These are phyloP conservation scores for Allacma fusca DNA, from an alignment of 2,888 invertebrate species.

Conservation along the genomic window DNA sequence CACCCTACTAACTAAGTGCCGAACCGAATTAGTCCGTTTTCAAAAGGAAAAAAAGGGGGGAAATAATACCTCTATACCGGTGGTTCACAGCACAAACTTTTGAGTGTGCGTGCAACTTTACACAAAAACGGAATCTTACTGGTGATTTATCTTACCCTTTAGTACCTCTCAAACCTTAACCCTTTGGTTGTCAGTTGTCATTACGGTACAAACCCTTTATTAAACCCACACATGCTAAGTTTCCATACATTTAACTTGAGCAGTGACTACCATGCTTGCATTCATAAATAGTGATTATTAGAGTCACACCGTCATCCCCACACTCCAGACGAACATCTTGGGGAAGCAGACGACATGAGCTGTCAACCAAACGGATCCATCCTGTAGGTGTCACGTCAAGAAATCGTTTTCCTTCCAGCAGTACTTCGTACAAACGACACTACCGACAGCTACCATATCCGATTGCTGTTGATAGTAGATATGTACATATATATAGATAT, in stretches of 20 bases:
- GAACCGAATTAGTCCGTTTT: background rate
- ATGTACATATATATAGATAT: too few species aligned
- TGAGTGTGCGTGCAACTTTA: background rate
- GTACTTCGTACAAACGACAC: background rate
- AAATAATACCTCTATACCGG: background rate
- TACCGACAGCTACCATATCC: too few species aligned
- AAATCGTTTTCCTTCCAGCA: background rate
- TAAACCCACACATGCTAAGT: background rate
- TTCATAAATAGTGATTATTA: too few species aligned
- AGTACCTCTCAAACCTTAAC: background rate
- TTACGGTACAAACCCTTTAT: slow-evolving; percentile 4
- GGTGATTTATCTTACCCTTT: slow-evolving; percentile 1
- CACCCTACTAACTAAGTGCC: background rate
- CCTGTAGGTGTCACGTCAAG: background rate
- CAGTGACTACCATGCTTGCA: too few species aligned
- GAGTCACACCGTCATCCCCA: background rate
- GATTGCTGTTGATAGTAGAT: too few species aligned
- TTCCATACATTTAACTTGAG: background rate
- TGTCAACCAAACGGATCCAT: background rate
- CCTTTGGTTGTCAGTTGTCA: background rate
- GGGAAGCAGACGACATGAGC: background rate
- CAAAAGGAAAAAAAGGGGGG: background rate
- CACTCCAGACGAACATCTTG: background rate
- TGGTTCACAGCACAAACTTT: background rate
- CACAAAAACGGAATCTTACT: background rate